Percentiles rank a stretch among this genome's conserved stretches.
Conservation (phyloP, 2,888 invertebrate species). For the Mythimna albipuncta region DNA sequence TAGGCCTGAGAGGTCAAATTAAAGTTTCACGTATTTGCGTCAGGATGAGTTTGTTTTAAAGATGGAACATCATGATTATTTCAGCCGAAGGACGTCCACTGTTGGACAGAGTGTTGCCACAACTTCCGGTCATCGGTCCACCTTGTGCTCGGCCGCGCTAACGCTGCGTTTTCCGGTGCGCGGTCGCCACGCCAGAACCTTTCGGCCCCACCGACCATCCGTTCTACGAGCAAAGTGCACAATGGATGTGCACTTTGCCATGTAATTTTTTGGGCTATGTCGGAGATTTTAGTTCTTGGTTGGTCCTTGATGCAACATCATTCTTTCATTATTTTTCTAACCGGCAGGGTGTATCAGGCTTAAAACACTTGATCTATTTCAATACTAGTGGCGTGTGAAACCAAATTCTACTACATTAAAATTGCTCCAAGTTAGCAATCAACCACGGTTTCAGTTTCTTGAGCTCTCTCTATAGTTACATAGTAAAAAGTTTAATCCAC, state of each 20-base stretch:
- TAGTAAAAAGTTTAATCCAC: background rate
- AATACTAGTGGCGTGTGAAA: background rate
- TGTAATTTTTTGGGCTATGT: too few relatives aligned
- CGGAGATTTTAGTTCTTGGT: too few relatives aligned
- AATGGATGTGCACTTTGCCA: too few relatives aligned
- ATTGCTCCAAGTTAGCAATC: background rate
- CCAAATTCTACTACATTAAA: background rate
- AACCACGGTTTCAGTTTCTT: background rate
- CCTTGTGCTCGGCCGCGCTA: too few relatives aligned
- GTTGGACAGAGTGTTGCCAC: too few relatives aligned
- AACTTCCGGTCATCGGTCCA: too few relatives aligned
- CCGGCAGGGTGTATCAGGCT: background rate
- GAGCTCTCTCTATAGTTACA: slow-evolving; percentile 7
- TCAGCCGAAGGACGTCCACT: too few relatives aligned
- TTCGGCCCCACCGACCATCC: too few relatives aligned
- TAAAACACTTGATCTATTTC: background rate
- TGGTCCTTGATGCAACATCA: background rate
- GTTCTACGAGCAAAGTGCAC: too few relatives aligned
- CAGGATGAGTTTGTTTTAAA: background rate
- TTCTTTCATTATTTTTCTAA: background rate
- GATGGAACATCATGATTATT: background rate
- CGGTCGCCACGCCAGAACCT: too few relatives aligned
- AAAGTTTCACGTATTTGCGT: background rate
- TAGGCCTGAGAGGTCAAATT: too few relatives aligned
- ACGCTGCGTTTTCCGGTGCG: too few relatives aligned